Evolutionary conservation across 1,140 invertebrate genomes (phyloP).

Genomic region (Drosophila lacteicornis): DNA sequence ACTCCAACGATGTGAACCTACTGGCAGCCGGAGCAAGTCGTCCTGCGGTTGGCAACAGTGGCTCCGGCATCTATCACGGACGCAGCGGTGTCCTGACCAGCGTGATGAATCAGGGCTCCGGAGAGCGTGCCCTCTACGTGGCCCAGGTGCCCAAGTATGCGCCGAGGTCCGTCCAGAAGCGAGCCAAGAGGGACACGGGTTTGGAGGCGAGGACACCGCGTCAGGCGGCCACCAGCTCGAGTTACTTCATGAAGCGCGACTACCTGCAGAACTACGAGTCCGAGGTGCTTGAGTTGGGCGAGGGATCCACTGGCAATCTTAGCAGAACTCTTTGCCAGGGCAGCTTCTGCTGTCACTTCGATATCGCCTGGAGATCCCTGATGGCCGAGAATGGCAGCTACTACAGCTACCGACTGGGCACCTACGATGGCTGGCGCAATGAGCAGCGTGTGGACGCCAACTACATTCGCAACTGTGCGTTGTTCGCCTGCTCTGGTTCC

Average conservation of each 20-base stretch:
- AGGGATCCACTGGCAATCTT: neutral
- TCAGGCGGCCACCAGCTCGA: slow-evolving; percentile 1
- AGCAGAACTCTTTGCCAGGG: slow-evolving; percentile 41
- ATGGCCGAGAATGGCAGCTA: neutral
- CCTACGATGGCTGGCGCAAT: slow-evolving; percentile 68
- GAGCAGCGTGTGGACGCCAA: slow-evolving; percentile 56
- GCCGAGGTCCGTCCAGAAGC: neutral
- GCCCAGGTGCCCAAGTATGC: slow-evolving; percentile 60
- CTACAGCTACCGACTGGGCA: slow-evolving; percentile 62
- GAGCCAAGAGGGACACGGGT: neutral
- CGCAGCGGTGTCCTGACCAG: slow-evolving; percentile 48
- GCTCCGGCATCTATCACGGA: slow-evolving; percentile 85
- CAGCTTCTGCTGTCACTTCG: slow-evolving; percentile 69
- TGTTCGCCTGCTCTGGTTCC: slow-evolving; percentile 64
- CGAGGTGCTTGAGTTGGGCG: slow-evolving; percentile 11
- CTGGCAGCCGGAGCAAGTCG: slow-evolving; percentile 85
- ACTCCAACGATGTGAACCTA: slow-evolving; percentile 85
- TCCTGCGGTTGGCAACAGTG: slow-evolving; percentile 74
- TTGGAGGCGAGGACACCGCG: neutral
- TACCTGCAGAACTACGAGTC: slow-evolving; percentile 53
- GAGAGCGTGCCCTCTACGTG: slow-evolving; percentile 56
- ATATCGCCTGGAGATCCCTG: slow-evolving; percentile 46
- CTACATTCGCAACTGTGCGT: slow-evolving; percentile 63
- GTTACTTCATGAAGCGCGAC: slow-evolving; percentile 63
- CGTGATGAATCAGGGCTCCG: slow-evolving; percentile 47